Percentiles rank a stretch among this genome's conserved stretches.
phyloP scores from a whole-genome alignment of 2,888 invertebrate genomes.

The Ommatoiulus sabulosus region DNA sequence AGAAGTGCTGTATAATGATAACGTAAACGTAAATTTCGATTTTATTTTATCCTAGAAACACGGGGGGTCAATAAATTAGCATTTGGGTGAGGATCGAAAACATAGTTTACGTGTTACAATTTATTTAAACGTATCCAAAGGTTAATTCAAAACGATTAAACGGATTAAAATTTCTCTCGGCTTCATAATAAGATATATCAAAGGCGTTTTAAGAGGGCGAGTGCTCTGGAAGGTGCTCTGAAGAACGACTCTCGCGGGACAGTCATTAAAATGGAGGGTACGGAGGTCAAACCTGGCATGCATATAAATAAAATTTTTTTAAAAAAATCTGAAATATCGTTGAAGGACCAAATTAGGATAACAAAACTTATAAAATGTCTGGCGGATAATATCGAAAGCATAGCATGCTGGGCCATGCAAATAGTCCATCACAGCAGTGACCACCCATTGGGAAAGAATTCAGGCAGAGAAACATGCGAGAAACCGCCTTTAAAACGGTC shows the following conservation, averaged over 20 bases:
- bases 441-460: conserved; percentile 43
- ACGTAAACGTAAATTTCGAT: too few relatives aligned
- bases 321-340: background rate
- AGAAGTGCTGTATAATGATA: too few relatives aligned
- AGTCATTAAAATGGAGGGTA: background rate
- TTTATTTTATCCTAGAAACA: too few relatives aligned
- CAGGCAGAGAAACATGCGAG: background rate
- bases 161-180: background rate
- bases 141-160: background rate
- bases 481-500: conserved; percentile 4
- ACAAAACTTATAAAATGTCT: conserved; percentile 21
- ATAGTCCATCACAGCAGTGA: conserved; percentile 15
- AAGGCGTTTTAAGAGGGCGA: background rate
- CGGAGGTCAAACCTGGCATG: background rate
- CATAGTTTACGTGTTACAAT: too few relatives aligned
- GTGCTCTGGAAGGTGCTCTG: background rate
- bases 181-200: background rate
- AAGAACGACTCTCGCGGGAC: background rate
- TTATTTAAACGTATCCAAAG: too few relatives aligned
- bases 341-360: background rate
- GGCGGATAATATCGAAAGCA: conserved; percentile 22
- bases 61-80: too few relatives aligned
- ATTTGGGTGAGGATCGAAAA: too few relatives aligned
- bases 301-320: background rate
- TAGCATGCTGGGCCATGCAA: conserved; percentile 16